A percentile compares a stretch with the other conserved stretches of the same genome.
phyloP scores from a whole-genome alignment of 2,113 vertebrate genomes.

The Aramus guarauna region DNA sequence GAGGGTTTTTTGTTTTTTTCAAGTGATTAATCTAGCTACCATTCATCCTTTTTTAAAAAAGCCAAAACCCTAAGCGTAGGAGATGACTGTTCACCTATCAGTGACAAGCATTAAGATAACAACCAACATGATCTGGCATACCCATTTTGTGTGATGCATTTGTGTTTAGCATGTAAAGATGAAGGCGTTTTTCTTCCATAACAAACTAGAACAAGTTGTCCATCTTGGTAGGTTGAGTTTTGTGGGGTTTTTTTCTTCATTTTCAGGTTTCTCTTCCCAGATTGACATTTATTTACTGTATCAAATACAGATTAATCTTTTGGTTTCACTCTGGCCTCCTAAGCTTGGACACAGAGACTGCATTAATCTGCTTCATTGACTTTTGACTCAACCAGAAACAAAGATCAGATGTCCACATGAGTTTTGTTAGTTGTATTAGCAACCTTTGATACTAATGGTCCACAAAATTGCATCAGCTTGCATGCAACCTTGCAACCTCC shows the following conservation, averaged over 20 bases:
- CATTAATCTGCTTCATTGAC: background rate
- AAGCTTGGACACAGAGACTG: background rate
- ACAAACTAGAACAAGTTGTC: background rate
- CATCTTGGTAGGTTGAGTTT: background rate
- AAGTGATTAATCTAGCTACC: background rate
- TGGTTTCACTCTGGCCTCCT: background rate
- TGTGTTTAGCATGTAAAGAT: background rate
- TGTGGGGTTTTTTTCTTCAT: background rate
- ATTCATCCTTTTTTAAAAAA: too few species aligned
- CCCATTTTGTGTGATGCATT: background rate
- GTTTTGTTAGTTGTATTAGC: background rate
- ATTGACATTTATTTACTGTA: background rate
- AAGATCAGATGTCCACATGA: background rate
- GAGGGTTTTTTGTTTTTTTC: background rate
- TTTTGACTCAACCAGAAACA: conserved; percentile 6
- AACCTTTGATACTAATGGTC: conserved; percentile 19
- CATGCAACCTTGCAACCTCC: background rate
- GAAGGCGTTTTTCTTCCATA: background rate
- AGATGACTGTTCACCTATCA: background rate
- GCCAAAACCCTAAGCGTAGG: background rate
- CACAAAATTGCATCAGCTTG: background rate
- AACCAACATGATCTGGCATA: background rate
- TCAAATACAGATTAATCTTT: background rate
- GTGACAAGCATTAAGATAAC: background rate
- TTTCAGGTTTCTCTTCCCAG: background rate